Evolutionary conservation across 2,797 vertebrate species (phyloP).

Genomic region (Dermochelys coriacea): DNA sequence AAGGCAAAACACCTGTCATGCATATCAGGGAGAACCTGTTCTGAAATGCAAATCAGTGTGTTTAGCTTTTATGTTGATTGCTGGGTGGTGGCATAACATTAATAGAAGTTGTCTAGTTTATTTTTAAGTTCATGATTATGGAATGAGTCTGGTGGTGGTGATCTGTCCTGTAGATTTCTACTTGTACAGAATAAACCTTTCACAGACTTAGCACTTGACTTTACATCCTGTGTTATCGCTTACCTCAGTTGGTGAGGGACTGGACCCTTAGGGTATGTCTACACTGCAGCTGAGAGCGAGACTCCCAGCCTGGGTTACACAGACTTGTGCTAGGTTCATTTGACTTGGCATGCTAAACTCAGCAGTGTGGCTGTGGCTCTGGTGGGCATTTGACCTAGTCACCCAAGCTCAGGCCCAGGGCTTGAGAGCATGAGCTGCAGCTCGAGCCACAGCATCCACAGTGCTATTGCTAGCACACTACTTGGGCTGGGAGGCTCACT

Average conservation of each 20-base stretch:
- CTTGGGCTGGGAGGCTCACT: background rate
- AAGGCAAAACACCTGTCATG: background rate
- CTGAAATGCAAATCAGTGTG: background rate
- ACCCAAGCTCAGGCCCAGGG: background rate
- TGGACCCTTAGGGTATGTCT: background rate
- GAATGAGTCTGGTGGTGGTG: background rate
- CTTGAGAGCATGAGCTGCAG: background rate
- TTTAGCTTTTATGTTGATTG: background rate
- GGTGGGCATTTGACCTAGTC: background rate
- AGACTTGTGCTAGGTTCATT: background rate
- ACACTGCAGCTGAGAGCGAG: background rate
- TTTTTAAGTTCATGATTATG: background rate
- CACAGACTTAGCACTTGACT: background rate
- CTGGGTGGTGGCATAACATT: background rate
- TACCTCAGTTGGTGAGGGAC: background rate
- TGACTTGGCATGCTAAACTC: background rate
- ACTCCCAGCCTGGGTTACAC: background rate
- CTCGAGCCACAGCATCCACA: background rate
- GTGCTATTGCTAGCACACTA: background rate
- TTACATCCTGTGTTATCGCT: background rate
- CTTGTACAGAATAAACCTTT: background rate
- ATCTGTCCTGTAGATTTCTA: background rate
- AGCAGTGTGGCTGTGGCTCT: background rate
- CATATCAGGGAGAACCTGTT: conserved; percentile 10
- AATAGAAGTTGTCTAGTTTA: conserved; percentile 26